Conservation (phyloP, 2,888 invertebrate species). For the Proisotoma minuta region DNA sequence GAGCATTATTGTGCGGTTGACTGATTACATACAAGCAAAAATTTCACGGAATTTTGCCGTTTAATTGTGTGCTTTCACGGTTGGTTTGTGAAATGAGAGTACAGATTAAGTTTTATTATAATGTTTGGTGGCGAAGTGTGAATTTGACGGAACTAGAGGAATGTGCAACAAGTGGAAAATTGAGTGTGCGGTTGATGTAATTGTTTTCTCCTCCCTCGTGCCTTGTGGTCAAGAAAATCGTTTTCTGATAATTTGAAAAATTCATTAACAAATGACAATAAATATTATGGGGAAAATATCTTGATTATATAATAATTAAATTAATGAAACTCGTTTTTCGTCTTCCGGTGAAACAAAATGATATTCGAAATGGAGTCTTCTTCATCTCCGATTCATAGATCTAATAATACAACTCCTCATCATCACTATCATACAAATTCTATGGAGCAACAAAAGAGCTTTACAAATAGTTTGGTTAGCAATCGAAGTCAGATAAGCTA, state of each 20-base stretch:
- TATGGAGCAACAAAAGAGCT: conserved; percentile 23
- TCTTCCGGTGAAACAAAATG: neutral
- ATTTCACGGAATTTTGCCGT: neutral
- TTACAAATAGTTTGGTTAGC: conserved; percentile 24
- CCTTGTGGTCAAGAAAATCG: too few relatives aligned
- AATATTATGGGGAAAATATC: too few relatives aligned
- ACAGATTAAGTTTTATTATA: neutral
- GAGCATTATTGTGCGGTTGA: too few relatives aligned
- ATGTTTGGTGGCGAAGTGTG: neutral
- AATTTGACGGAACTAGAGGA: conserved; percentile 2
- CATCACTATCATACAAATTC: conserved; percentile 29
- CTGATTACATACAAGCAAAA: too few relatives aligned
- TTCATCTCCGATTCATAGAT: conserved; percentile 26
- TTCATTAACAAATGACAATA: too few relatives aligned
- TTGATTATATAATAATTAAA: too few relatives aligned
- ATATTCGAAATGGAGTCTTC: conserved; percentile 18
- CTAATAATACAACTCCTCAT: conserved; percentile 32
- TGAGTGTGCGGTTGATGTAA: too few relatives aligned
- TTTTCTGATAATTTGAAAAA: too few relatives aligned
- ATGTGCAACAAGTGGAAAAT: conserved; percentile 12
- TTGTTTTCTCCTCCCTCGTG: too few relatives aligned
- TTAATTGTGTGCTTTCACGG: conserved; percentile 4
- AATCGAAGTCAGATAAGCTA: conserved; percentile 19
- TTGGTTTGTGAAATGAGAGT: conserved; percentile 11
- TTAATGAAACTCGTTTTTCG: too few relatives aligned